Conservation (phyloP, 2,113 vertebrate genomes). For the Hippocampus zosterae region DNA sequence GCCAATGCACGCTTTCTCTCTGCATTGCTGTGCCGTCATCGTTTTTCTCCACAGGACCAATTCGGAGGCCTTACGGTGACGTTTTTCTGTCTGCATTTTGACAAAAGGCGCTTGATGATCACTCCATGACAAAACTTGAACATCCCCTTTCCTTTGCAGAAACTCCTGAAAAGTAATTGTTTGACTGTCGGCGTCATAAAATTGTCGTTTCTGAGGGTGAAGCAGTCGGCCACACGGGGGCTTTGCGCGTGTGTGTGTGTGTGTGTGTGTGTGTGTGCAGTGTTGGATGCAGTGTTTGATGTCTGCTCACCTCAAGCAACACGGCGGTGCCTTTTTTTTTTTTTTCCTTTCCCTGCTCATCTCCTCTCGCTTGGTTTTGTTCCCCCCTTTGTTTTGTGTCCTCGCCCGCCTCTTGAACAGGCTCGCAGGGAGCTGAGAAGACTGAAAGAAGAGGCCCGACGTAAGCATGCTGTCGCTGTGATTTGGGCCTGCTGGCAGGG, state of each 20-base stretch:
- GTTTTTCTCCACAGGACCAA: slow-evolving; percentile 26
- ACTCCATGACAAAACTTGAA: slow-evolving; percentile 7
- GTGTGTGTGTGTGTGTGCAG: slow-evolving; percentile 10
- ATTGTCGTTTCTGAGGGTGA: slow-evolving; percentile 16
- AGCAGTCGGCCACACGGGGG: slow-evolving; percentile 21
- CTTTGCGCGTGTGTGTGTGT: slow-evolving; percentile 16
- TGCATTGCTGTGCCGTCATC: slow-evolving; percentile 2
- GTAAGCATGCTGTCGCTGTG: slow-evolving; percentile 96
- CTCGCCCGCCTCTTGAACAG: slow-evolving; percentile 67
- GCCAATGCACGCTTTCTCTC: slow-evolving; percentile 37
- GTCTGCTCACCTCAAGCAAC: slow-evolving; percentile 37
- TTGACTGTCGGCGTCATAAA: slow-evolving; percentile 9
- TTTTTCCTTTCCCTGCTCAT: slow-evolving; percentile 45
- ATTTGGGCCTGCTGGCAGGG: slow-evolving; percentile 99
- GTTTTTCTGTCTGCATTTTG: slow-evolving; percentile 1
- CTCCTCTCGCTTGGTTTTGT: slow-evolving; percentile 51
- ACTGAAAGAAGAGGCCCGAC: slow-evolving; percentile 97
- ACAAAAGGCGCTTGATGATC: not conserved
- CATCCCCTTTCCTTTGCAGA: slow-evolving; percentile 34
- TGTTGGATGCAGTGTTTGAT: slow-evolving; percentile 3
- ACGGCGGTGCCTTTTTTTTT: not conserved
- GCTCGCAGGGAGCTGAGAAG: slow-evolving; percentile 96
- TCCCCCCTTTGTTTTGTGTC: slow-evolving; percentile 35
- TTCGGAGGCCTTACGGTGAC: slow-evolving; percentile 20
- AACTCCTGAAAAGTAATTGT: slow-evolving; percentile 11